Evolutionary conservation across 2,888 invertebrate genomes (phyloP).

Genomic region (Acanthococcus lagerstroemiae): DNA sequence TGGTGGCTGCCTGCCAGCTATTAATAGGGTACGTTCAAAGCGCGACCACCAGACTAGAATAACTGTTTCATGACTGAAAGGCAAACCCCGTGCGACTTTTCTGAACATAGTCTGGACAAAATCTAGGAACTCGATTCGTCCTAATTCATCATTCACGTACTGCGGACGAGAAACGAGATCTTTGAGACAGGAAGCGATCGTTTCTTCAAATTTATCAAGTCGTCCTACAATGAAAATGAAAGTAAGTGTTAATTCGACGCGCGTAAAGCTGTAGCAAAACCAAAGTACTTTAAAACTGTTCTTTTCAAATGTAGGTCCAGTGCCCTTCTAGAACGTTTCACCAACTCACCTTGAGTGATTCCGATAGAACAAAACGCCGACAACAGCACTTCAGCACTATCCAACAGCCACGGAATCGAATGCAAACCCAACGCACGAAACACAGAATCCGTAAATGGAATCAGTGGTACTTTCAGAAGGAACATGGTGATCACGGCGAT

Average conservation of each 20-base stretch:
- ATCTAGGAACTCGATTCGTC: conserved; percentile 8
- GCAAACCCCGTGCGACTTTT: conserved; percentile 1
- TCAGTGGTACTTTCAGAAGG: conserved; percentile 44
- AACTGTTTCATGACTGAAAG: conserved; percentile 15
- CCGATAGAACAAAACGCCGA: conserved; percentile 13
- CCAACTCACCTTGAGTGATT: conserved; percentile 11
- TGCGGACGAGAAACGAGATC: conserved; percentile 19
- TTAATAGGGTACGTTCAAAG: conserved; percentile 48
- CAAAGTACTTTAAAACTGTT: background rate
- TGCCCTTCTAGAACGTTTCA: too few species aligned
- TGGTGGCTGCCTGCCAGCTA: conserved; percentile 2
- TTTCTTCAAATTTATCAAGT: background rate
- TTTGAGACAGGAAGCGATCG: conserved; percentile 10
- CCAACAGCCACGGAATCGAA: conserved; percentile 34
- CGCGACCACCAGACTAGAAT: conserved; percentile 54
- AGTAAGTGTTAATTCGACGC: too few species aligned
- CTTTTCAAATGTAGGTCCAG: background rate
- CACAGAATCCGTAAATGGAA: conserved; percentile 35
- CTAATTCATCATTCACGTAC: conserved; percentile 17
- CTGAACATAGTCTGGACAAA: conserved; percentile 9
- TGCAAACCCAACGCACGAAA: conserved; percentile 31
- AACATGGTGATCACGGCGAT: conserved; percentile 51
- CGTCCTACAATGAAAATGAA: too few species aligned
- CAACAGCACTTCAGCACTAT: conserved; percentile 32
- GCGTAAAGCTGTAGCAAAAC: too few species aligned